Evolutionary conservation across 2,113 vertebrate genomes (phyloP), one percentile per base, ranked within the genome.

Genomic region (Thryonomys swinderianus): DNA sequence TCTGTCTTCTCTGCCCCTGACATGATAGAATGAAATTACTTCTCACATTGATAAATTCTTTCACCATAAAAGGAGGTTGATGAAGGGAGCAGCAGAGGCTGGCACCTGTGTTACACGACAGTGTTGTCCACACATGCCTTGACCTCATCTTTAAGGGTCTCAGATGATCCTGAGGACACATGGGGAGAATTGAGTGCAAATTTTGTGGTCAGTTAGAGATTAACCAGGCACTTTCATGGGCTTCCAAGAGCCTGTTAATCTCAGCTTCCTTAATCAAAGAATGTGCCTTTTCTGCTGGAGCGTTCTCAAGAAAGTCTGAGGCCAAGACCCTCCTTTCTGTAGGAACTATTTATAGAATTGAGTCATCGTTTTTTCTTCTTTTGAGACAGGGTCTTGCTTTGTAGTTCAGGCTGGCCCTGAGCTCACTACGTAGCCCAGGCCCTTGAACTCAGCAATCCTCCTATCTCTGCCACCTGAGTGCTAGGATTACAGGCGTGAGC

Each of bases 1-100:
- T 84, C 67, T 92, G 87, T 67, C 32, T 64, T 61, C 92, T 67
- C 73, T 53, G 78, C 78, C 90, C 92, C 96, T 88, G 78, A 90
- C 73, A 53, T 16, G 78, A 88, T 23, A 62, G 85, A 67, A 20
- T 53, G 85, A 78, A 81, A 59, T 78, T 51, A 80, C 45, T 66
- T 96, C 90, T 96, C 53, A 3, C 67, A 81, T 79, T 66, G 95
- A 90, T 88, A 82, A 78, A 73, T 69, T 87, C 93, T 82, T 0
- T 30, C 67, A 85, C 88, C 57, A 2, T 59, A 51, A 55, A 71
- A 27, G 81, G 84, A 76, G 79, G 80, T 73, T 61, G 61, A 45
- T 34, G 8, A 5, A 37, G 45, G 79, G 32, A 42, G 62, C 18
- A 3, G 37, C 73, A 8, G 57, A 84, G 93, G 55, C 88, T 32